Evolutionary conservation across 1,140 invertebrate species (phyloP), one percentile per base, ranked within the genome.

Genomic region (Ips typographus): DNA sequence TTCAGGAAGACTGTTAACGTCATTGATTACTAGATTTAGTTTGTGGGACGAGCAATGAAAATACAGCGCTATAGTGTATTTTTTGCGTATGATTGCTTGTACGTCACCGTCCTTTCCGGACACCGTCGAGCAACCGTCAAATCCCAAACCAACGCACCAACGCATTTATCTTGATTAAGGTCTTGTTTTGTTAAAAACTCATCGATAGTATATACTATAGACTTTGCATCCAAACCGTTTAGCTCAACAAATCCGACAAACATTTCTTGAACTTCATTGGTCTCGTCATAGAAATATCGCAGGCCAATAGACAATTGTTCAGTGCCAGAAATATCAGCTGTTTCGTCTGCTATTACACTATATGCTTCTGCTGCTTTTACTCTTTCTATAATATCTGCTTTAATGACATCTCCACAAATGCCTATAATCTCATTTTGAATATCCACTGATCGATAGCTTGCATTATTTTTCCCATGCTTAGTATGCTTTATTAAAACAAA

Each of bases 11-110:
- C 2, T 44, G 56, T 73, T 78, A 37, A 74, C 41, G 66, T 79
- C 76, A 76, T 79, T 80, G 3, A 79, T 65, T 22, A 81, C 77
- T 38, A 49, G 40, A 75, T 80, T 80, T 51, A 81, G 70, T 72
- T 75, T 79, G 63, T 80, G 80, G 60, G 41, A 72, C 39, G 76
- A 68, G 59, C 76, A 80, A 74, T 81, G 77, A 73, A 80, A 79
- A 66, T 67, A 80, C 38, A 77, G 60, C 5, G 77, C 78, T 74
- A 74, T 77, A 2, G 65, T 62, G 65, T 79, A 77, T 66, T 77
- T 77, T 71, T 77, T 66, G 49, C 72, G 72, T 38, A 81, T 59
- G 62, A 78, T 75, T 36, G 52, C 60, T 75, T 77, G 75, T 42
- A 80, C 75, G 4, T 77, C 77, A 47, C 60, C 72, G 3, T 78